Base-by-base conservation (phyloP, 1,140 invertebrate genomes). In the Triops cancriformis region DNA sequence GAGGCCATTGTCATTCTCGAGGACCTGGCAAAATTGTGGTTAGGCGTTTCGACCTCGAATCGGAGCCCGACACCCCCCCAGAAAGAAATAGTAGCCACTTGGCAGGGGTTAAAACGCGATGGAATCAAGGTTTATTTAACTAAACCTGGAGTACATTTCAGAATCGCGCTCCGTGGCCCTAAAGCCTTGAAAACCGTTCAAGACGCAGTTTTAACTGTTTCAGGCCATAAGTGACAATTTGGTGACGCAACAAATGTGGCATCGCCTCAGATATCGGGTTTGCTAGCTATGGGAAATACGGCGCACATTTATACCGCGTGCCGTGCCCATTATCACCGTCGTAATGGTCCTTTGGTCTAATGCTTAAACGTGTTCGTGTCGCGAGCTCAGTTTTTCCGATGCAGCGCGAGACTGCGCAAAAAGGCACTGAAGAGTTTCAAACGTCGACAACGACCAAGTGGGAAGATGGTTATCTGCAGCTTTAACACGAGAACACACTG, bases 301-400 rank as follows among this genome's bases (percentile, higher is more conserved):
- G 18, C 23, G 23, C 23, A 64, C 51, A 14, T 64, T 64, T 64
- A 64, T 64, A 64, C 51, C 51, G 51, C 51, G 51, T 64, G 51
- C 51, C 51, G 23, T 64, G 51, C 18, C 10, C 51, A 64, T 64
- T 14, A 64, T 64, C 51, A 14, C 10, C n/a, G 51, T 14, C 51
- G 14, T 64, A 64, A 64, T 64, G 51, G 51, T 64, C 23, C 51
- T 14, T 3, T 5, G 51, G 51, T 64, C 10, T 64, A 64, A 64
- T 64, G 51, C 51, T 64, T 64, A 64, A 64, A 64, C 51, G 23
- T 64, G 51, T 64, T 64, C 51, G 51, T 64, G 51, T 64, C 51
- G 51, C 51, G 51, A 64, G 51, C 51, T 64, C 23, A 23, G 51
- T 64, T 14, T 64, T 64, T 64, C 51, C 1, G 18, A 10, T 64